phyloP scores from a whole-genome alignment of 2,888 invertebrate species.

The Pollenia labialis region DNA sequence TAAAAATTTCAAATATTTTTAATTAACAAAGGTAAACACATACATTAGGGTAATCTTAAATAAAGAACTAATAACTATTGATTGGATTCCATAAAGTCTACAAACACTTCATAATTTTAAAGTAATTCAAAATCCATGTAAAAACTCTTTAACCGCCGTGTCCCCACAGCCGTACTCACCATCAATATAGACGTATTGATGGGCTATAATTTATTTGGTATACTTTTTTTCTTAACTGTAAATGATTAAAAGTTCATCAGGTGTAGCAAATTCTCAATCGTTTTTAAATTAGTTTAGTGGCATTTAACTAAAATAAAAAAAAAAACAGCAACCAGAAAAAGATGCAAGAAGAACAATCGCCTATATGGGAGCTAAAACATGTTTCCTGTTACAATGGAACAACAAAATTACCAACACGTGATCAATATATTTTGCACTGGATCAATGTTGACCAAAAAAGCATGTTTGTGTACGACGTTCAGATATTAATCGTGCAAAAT shows the following conservation, averaged over 20 bases:
- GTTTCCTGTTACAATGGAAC: slow-evolving; percentile 67
- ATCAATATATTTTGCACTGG: slow-evolving; percentile 74
- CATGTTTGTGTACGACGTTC: slow-evolving; percentile 30
- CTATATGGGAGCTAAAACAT: slow-evolving; percentile 80
- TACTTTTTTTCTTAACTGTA: slow-evolving; percentile 47
- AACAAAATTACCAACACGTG: slow-evolving; percentile 80
- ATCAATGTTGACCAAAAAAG: slow-evolving; percentile 2
- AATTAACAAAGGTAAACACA: too few species aligned
- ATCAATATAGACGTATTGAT: neutral
- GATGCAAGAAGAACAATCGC: slow-evolving; percentile 73
- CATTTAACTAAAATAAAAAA: slow-evolving; percentile 77
- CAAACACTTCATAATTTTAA: neutral
- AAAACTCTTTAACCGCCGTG: neutral
- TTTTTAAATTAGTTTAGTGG: slow-evolving; percentile 83
- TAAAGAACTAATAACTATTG: neutral
- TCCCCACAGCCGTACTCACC: neutral
- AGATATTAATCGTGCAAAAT: slow-evolving; percentile 60
- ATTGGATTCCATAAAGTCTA: neutral
- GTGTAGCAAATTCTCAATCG: slow-evolving; percentile 80
- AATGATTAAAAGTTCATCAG: slow-evolving; percentile 75
- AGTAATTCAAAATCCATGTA: too few species aligned
- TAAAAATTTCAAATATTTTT: too few species aligned
- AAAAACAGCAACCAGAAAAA: slow-evolving; percentile 34
- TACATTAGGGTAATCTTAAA: too few species aligned
- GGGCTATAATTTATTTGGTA: neutral